phyloP scores from a whole-genome alignment of 2,113 vertebrate species.

The Microcebus lehilahytsara region DNA sequence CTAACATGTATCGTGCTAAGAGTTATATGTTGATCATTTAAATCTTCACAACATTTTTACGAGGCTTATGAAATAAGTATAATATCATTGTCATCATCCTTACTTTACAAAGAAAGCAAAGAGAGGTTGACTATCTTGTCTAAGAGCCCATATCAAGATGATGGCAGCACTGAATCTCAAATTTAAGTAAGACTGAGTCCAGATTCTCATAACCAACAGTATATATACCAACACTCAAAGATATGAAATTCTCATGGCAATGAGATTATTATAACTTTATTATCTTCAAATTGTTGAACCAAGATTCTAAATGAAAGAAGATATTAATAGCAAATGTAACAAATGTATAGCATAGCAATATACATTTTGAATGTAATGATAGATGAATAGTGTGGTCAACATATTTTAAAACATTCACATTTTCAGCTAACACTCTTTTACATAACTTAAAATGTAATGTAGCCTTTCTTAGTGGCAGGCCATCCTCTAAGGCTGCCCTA shows the following conservation, averaged over 20 bases:
- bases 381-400: background rate
- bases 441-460: background rate
- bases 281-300: background rate
- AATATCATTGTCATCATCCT: background rate
- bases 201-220: background rate
- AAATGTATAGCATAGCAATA: background rate
- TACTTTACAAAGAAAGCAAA: background rate
- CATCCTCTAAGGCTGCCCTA: background rate
- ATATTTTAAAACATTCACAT: background rate
- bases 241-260: background rate
- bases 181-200: background rate
- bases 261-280: background rate
- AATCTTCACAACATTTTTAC: background rate
- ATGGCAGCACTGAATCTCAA: background rate
- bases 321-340: background rate
- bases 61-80: background rate
- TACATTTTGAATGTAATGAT: background rate
- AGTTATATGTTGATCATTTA: background rate
- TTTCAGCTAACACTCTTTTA: background rate
- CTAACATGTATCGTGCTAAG: background rate
- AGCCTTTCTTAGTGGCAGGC: background rate
- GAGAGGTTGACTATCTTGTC: background rate
- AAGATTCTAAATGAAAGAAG: background rate
- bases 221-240: background rate
- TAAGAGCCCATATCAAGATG: background rate